Evolutionary conservation across 2,797 vertebrate genomes (phyloP).

Genomic region (Mareca penelope): DNA sequence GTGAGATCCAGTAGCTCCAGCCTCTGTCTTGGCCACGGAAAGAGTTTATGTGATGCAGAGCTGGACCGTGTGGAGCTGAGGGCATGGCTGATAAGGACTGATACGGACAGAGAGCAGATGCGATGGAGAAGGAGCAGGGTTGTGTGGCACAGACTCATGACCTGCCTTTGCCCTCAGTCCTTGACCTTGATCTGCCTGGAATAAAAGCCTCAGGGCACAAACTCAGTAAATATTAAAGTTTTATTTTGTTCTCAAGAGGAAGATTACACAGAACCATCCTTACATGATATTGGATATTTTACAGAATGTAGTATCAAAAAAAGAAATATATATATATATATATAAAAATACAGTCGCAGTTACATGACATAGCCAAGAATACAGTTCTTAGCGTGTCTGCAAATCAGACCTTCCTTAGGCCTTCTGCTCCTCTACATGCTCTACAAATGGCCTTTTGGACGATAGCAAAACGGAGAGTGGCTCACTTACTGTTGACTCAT

Average conservation of each 20-base stretch:
- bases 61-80: not conserved
- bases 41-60: not conserved
- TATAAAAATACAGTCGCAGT: slow-evolving; percentile 10
- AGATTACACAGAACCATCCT: slow-evolving; percentile 20
- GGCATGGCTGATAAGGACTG: not conserved
- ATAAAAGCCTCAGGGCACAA: not conserved
- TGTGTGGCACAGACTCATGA: not conserved
- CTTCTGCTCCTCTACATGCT: slow-evolving; percentile 2
- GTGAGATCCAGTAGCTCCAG: not conserved
- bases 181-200: not conserved
- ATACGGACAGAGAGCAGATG: not conserved
- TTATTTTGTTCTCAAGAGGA: slow-evolving; percentile 47
- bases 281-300: not conserved
- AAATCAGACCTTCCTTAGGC: not conserved
- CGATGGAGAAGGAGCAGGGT: not conserved
- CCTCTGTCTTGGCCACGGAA: not conserved
- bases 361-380: slow-evolving; percentile 30
- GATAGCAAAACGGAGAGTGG: not conserved
- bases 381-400: slow-evolving; percentile 4
- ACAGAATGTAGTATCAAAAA: slow-evolving; percentile 51
- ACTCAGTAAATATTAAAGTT: slow-evolving; percentile 20
- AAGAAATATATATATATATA: not conserved
- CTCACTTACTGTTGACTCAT: not conserved
- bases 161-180: not conserved
- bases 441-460: not conserved